Conservation (phyloP, 2,797 vertebrate genomes). For the Sebastes trivittatus region DNA sequence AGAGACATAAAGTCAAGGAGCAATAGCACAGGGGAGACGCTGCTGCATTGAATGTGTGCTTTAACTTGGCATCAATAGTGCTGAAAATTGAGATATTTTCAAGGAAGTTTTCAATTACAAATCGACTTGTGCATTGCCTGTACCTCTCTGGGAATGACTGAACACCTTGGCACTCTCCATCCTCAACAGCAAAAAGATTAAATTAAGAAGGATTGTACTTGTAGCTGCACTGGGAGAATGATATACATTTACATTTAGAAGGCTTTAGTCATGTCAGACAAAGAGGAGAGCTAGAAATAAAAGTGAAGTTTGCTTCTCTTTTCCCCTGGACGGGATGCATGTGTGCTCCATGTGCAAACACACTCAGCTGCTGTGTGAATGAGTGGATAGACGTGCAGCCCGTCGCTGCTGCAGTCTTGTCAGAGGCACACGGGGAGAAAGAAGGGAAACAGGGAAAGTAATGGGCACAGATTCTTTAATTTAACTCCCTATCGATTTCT, state of each 20-base stretch:
- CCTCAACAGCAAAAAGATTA: not conserved
- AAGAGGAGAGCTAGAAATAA: not conserved
- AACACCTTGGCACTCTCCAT: not conserved
- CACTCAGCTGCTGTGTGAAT: not conserved
- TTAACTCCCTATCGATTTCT: conserved; percentile 76
- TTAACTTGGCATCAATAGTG: conserved; percentile 35
- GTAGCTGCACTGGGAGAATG: not conserved
- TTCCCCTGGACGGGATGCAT: not conserved
- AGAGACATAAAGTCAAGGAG: conserved; percentile 40
- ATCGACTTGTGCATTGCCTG: not conserved
- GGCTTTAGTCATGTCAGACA: not conserved
- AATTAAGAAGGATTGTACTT: not conserved
- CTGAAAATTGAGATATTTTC: conserved; percentile 31
- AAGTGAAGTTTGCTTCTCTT: not conserved
- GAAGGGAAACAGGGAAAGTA: conserved; percentile 73
- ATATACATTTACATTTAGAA: not conserved
- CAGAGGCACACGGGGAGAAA: conserved; percentile 41
- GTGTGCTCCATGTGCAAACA: conserved; percentile 17
- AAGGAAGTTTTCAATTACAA: conserved; percentile 27
- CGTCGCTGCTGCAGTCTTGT: conserved; percentile 33
- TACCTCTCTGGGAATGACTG: not conserved
- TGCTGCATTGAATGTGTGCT: conserved; percentile 31
- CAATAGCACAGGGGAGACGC: conserved; percentile 22
- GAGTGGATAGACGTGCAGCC: conserved; percentile 12
- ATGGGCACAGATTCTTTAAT: conserved; percentile 78